Conservation (phyloP, 1,140 invertebrate genomes). For the Mycetomoellerius zeteki region DNA sequence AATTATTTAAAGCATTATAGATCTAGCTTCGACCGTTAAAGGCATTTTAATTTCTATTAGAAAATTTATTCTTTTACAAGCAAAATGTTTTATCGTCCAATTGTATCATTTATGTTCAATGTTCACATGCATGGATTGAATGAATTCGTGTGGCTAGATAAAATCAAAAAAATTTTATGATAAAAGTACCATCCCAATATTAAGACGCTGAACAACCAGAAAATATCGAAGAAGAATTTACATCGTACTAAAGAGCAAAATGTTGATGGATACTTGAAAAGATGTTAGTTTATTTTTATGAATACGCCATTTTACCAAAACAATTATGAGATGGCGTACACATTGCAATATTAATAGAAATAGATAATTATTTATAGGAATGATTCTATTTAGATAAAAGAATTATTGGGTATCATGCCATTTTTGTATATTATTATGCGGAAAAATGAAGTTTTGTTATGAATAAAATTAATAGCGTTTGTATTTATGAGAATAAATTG, state of each 20-base stretch:
- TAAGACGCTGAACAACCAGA: conserved; percentile 54
- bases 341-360: conserved; percentile 81
- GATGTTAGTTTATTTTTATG: conserved; percentile 69
- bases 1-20: too few species aligned
- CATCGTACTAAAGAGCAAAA: conserved; percentile 58
- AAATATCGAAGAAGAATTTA: conserved; percentile 55
- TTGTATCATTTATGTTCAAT: conserved; percentile 29
- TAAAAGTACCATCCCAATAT: conserved; percentile 63
- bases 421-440: conserved; percentile 54
- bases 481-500: conserved; percentile 34
- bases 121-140: conserved; percentile 1
- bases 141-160: conserved; percentile 47
- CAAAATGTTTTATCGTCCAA: conserved; percentile 15
- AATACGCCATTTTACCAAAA: conserved; percentile 55
- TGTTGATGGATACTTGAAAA: conserved; percentile 56
- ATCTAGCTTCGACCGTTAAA: too few species aligned
- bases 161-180: conserved; percentile 69
- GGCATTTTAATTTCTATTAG: too few species aligned
- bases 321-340: conserved; percentile 68
- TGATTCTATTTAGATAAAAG: conserved; percentile 73
- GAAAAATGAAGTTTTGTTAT: conserved; percentile 51
- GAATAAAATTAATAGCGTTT: conserved; percentile 43
- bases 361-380: conserved; percentile 78
- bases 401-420: conserved; percentile 55
- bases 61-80: conserved; percentile 44